Base-by-base conservation (phyloP, 2,888 invertebrate species). In the Diachrysia chrysitis region DNA sequence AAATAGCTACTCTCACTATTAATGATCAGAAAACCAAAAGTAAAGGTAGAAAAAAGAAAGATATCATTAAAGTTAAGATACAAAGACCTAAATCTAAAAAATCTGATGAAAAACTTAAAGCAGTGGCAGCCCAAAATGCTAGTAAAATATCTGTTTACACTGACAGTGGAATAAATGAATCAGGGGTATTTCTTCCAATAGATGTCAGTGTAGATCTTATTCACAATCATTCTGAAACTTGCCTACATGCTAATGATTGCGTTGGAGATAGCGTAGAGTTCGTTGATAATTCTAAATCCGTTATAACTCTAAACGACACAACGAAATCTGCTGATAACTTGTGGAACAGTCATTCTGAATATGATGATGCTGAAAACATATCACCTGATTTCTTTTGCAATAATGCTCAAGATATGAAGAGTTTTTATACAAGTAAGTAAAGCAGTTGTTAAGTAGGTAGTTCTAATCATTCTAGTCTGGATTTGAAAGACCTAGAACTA, bases 181-280 rank as follows among this genome's bases (percentile, higher is more conserved):
- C 88, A 1, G 86, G 84, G 35, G 65, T 85, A 16, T 83, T 88
- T 37, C 71, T 85, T 55, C 81, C 85, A 19, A 78, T 80, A 14
- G 84, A 89, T 32, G 89, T 90, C 9, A 92, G 87, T 64, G 82
- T 92, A 0, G 92, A 94, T 48, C 87, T 94, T 0, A 93, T 94
- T 73, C 95, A 95, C 65, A 95, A 95, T 69, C 95, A 95, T 77
- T 93, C 95, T 0, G 94, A 95, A 63, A 93, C 95, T 0, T 95
- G 95, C 66, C 83, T 95, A 0, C 88, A 89, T 19, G 87, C 91
- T 0, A 86, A 90, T 54, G 94, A 95, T 55, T 94, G 94, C 82
- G 72, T 92, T 17, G 85, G 82, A 0, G 84, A 90, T 46, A 93
- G 93, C 66, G 75, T 94, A 0, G 89, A 92, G 79, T 85, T 91